Base-by-base conservation (phyloP, 2,113 vertebrate species). In the Sylvietta virens region DNA sequence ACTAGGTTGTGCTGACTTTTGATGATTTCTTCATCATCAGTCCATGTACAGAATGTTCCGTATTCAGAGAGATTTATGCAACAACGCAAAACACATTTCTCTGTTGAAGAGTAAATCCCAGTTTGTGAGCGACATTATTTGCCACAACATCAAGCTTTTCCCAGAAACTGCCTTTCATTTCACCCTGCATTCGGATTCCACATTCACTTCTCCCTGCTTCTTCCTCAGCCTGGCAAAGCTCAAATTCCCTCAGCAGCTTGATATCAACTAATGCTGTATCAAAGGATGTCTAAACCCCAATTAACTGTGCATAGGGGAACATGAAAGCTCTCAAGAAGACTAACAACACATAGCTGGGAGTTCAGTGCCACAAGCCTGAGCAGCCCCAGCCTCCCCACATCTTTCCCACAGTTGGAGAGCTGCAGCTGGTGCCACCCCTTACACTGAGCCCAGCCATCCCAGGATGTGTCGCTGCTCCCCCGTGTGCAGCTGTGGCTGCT, bases 341-440 rank as follows among this genome's bases (percentile, higher is more conserved):
- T 10, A 81, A 58, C 10, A 58, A 11, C 17, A 65, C 57, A 35
- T 13, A 90, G 70, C 37, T 33, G 60, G 57, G 33, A 39, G 21
- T 35, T 12, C 45, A 6, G 5, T 26, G 50, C 62, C 80, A 28
- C 20, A 51, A 53, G 37, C 50, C 60, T 14, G 7, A 42, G 54
- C 71, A 86, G n/a, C 33, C 79, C 60, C 39, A 42, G 31, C 21
- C 57, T 69, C 81, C 53, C 40, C 50, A 27, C 61, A 30, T 47
- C 44, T 45, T 81, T 92, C 91, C 89, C 89, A 84, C 86, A 95
- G 73, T 24, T 33, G 17, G 23, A 70, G 83, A 67, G 28, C 67
- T 42, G 73, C 86, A 95, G 94, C 88, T 94, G 91, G 86, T 92
- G 87, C 70, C 71, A 89, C 86, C 65, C 88, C 62, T 82, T 31